Evolutionary conservation across 1,140 invertebrate genomes (phyloP), one percentile per base, ranked within the genome.

Genomic region (Lepeophtheirus salmonis): DNA sequence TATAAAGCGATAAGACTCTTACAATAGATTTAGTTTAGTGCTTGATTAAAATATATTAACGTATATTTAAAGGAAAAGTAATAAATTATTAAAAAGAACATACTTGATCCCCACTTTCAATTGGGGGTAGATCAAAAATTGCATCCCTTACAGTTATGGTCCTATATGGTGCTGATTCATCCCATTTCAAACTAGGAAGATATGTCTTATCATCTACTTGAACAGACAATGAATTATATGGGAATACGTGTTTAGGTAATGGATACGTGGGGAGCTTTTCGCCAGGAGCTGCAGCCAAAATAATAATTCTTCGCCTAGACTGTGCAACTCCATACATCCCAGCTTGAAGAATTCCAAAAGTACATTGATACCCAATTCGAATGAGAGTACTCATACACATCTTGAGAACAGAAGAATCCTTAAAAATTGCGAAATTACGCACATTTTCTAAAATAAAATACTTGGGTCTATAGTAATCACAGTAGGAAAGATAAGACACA

Each of bases 381-480:
- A 88, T 65, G 1, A 90, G 71, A 65, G 84, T 84, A 2, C 82
- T 71, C 21, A 90, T 68, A 0, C 85, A 83, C 54, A 89, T 68
- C 72, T 89, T 89, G 48, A 91, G 69, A 20, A 90, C 82, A 79
- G 88, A 83, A 50, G 78, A 79, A 50, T 78, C 78, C 68, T 86
- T 84, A 65, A 82, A 86, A 0, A 78, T 78, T 0, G 83, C 84
- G 70, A 91, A 89, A 71, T 89, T 89, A 41, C 84, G 71, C 0
- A 90, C 87, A 66, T 90, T 90, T 71, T 91, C 87, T 66, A 90
- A 74, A 10, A 90, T 74, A 66, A 90, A 87, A 68, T 80, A 89
- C 65, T 80, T 79, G 0, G 87, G 88, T 20, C 86, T 74, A 22
- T 26, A 57, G 26, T 26, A 48, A 30, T 57, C 55, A 14, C 23